Evolutionary conservation across 2,888 invertebrate genomes (phyloP), one percentile per base, ranked within the genome.

Genomic region (Esperia sulphurella): DNA sequence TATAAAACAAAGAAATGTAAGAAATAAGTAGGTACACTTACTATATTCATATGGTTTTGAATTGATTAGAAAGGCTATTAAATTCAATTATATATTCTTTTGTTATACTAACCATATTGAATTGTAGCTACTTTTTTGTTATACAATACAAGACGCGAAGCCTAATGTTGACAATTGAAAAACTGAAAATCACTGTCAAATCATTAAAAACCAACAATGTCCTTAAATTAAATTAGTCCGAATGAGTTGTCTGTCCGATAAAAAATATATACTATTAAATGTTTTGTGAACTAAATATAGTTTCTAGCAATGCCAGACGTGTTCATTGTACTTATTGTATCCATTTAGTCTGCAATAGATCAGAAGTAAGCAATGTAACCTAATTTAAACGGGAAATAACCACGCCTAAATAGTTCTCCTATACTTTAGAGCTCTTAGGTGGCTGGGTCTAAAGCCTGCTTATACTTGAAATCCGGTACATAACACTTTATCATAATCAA

Each of bases 51-150:
- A 31, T 35, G n/a, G 10, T n/a, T 35, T n/a, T 64, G 65, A 68
- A 67, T 70, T 66, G 63, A 69, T 68, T 68, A 67, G 70, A 71
- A 71, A 72, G 65, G 69, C 60, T 21, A 21, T 21, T 21, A 21
- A 61, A 69, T 69, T 63, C 63, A 53, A 59, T 52, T 48, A 45
- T 56, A 52, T 54, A 44, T 45, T 50, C 52, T 49, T 52, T 49
- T 54, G 52, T 59, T 59, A 53, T 58, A 46, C 48, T 45, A 56
- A 58, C 50, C 53, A 51, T 53, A 47, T 38, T n/a, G n/a, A 49
- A 45, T 49, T 29, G 10, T 5, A 3, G 5, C 21, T 38, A 37
- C 8, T 37, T 37, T 43, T 41, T 28, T 14, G 41, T 46, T 10
- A 5, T 2, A 5, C 21, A 41, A 10, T 21, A 14, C 28, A 33